phyloP scores from a whole-genome alignment of 2,888 invertebrate genomes.

The Hanleya hanleyi region DNA sequence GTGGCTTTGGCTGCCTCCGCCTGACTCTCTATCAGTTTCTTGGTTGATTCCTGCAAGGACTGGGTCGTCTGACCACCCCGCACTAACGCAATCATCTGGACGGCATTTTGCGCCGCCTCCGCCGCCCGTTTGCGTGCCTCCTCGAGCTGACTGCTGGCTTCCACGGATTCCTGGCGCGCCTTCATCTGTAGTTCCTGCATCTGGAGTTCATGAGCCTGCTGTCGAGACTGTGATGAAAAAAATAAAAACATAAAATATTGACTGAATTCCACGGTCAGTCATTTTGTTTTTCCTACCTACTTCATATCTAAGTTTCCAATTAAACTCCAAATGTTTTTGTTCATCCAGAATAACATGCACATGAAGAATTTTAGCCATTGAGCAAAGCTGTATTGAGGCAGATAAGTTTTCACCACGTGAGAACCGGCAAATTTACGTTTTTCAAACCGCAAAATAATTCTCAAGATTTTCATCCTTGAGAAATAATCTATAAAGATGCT shows the following conservation, averaged over 20 bases:
- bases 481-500: too few species aligned
- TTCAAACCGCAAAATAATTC: too few species aligned
- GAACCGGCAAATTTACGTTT: too few species aligned
- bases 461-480: too few species aligned
- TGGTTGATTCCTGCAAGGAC: constrained; percentile 45
- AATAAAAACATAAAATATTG: background rate
- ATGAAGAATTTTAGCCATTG: too few species aligned
- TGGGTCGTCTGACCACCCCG: constrained; percentile 38
- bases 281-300: too few species aligned
- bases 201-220: constrained; percentile 61
- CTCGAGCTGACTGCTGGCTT: constrained; percentile 58
- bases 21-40: constrained; percentile 46
- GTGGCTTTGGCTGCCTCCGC: constrained; percentile 60
- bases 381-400: too few species aligned
- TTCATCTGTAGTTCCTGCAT: constrained; percentile 58
- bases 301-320: too few species aligned
- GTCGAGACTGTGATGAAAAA: constrained; percentile 51
- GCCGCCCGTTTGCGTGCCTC: constrained; percentile 31
- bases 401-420: too few species aligned
- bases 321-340: too few species aligned
- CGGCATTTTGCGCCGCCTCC: constrained; percentile 23
- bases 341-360: too few species aligned
- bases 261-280: too few species aligned
- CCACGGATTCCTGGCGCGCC: constrained; percentile 57
- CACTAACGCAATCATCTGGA: constrained; percentile 16